Base-by-base conservation (phyloP, 2,888 invertebrate species). In the Nomada fabriciana region DNA sequence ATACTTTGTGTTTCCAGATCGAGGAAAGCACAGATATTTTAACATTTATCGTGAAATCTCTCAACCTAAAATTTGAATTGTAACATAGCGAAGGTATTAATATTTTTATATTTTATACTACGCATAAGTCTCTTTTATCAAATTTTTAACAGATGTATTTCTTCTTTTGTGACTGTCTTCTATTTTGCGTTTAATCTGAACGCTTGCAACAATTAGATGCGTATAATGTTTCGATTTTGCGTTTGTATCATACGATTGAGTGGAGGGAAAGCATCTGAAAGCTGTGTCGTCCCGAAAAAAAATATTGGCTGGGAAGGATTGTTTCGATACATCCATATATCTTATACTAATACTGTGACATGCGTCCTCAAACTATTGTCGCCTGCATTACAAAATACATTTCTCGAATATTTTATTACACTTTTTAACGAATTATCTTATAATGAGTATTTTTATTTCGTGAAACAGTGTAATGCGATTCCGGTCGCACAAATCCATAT, bases 21-120 rank as follows among this genome's bases (percentile, higher is more conserved):
- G 98, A 98, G 87, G 99, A 99, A 94, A 96, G 97, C 91, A 97
- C 98, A 0, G 99, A 99, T 93, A 97, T 98, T 88, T 95, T 98
- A 91, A 96, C 97, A 92, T 98, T 98, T 94, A 95, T 98, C 89
- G 96, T 96, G 69, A 96, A 96, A 93, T 95, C 97, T 52, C 94
- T 98, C 80, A 95, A 95, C 20, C 94, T 98, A 70, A 94, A 96
- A 87, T 97, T 97, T 78, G 90, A 92, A 76, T 80, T 88, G 79
- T 90, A 89, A 88, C 60, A 59, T 73, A 63, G 61, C 36, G 47
- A 52, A 2, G 10, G 25, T 72, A 76, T 72, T 25, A 72, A 60
- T 36, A 63, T 43, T 25, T 69, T 77, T 70, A 43, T 63, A 76
- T 73, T 75, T 73, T 67, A 63, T 81, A 74, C 42, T 68, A 57